A percentile compares a stretch with the other conserved stretches of the same genome.
Evolutionary conservation across 2,888 invertebrate genomes (phyloP).

Genomic region (Caenorhabditis zanzibari): DNA sequence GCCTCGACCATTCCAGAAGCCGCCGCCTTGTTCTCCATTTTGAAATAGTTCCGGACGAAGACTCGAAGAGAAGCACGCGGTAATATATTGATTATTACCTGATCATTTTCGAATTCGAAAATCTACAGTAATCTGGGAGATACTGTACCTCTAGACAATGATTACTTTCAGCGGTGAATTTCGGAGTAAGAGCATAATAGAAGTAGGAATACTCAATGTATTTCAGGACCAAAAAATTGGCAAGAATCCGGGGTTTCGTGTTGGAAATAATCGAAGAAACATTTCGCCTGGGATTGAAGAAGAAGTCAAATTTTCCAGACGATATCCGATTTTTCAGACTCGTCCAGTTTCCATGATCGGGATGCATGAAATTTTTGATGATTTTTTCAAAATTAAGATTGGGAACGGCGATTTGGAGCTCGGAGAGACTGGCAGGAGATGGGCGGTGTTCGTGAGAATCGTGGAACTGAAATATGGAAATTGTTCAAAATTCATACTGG

Average conservation of each 20-base stretch:
- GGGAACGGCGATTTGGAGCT: constrained; percentile 9
- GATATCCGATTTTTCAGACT: background rate
- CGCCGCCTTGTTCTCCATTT: constrained; percentile 23
- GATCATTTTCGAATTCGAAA: background rate
- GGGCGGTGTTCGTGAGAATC: background rate
- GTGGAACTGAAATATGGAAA: background rate
- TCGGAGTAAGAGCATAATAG: background rate
- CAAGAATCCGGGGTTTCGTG: constrained; percentile 10
- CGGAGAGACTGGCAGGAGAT: background rate
- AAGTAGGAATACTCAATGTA: constrained; percentile 28
- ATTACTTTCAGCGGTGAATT: background rate
- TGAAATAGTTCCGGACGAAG: constrained; percentile 35
- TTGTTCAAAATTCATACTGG: too few species aligned
- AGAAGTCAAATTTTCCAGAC: background rate
- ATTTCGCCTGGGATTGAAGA: background rate
- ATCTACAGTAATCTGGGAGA: too few species aligned
- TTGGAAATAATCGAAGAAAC: background rate
- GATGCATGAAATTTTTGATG: constrained; percentile 9
- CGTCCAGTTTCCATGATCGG: constrained; percentile 15
- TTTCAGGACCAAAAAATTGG: constrained; percentile 35
- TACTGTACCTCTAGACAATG: constrained; percentile 3
- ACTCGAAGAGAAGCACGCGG: constrained; percentile 47
- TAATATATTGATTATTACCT: constrained; percentile 1
- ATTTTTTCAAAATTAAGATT: constrained; percentile 32
- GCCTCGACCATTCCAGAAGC: constrained; percentile 26